Evolutionary conservation across 2,888 invertebrate species (phyloP).

Genomic region (Xanthorhoe spadicearia): DNA sequence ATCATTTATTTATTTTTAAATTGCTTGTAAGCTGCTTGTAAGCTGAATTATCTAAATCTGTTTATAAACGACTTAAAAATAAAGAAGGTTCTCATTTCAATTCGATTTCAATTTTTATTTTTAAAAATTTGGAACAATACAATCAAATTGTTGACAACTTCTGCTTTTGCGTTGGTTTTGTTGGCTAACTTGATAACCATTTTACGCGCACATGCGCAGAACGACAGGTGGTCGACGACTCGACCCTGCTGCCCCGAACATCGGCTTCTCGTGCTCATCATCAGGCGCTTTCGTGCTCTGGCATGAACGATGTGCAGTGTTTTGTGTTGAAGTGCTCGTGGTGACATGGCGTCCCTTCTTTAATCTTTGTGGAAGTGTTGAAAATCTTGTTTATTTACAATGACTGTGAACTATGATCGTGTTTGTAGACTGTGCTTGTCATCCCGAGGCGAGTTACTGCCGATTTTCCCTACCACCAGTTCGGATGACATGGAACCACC

Average conservation of each 20-base stretch:
- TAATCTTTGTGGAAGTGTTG: conserved; percentile 70
- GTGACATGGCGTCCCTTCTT: conserved; percentile 83
- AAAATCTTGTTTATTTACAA: conserved; percentile 80
- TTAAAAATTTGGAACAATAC: too few relatives aligned
- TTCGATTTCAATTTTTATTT: too few relatives aligned
- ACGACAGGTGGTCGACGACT: conserved; percentile 85
- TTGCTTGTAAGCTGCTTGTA: too few relatives aligned
- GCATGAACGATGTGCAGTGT: conserved; percentile 83
- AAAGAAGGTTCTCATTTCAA: too few relatives aligned
- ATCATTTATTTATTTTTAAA: too few relatives aligned
- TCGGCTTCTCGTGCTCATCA: conserved; percentile 85
- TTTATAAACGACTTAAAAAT: too few relatives aligned
- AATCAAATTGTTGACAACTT: conserved; percentile 49
- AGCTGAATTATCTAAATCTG: too few relatives aligned
- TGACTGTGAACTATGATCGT: conserved; percentile 83
- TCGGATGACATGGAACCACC: conserved; percentile 81
- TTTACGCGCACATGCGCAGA: conserved; percentile 85
- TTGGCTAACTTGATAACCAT: conserved; percentile 72
- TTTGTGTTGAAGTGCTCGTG: conserved; percentile 83
- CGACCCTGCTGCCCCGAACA: conserved; percentile 82
- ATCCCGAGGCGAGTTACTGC: conserved; percentile 85
- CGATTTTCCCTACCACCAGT: conserved; percentile 85
- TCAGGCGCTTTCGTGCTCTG: conserved; percentile 84
- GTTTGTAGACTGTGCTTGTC: conserved; percentile 87
- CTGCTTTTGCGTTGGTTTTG: conserved; percentile 64